Evolutionary conservation across 2,797 vertebrate species (phyloP).

Genomic region (Gouania willdenowi): DNA sequence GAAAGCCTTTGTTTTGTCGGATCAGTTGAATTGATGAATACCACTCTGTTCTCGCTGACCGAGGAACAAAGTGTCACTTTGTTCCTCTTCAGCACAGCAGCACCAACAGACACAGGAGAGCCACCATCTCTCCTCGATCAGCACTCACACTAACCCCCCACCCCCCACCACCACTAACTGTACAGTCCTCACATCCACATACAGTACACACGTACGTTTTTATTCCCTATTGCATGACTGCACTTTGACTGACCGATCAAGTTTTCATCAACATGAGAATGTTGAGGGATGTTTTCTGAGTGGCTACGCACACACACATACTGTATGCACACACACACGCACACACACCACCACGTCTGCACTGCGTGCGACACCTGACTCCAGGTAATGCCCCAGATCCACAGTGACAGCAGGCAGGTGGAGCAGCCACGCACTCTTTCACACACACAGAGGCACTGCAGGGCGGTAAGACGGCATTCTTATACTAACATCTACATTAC

Average conservation of each 20-base stretch:
- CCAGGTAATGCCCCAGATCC: constrained; percentile 78
- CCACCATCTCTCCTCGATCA: constrained; percentile 34
- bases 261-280: constrained; percentile 13
- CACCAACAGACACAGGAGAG: constrained; percentile 60
- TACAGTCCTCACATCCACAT: constrained; percentile 12
- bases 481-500: neutral
- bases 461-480: constrained; percentile 69
- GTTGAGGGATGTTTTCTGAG: neutral
- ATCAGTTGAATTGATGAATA: constrained; percentile 68
- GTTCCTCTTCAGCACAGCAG: constrained; percentile 67
- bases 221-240: neutral
- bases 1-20: constrained; percentile 62
- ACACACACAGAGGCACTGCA: constrained; percentile 37
- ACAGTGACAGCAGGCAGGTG: constrained; percentile 78
- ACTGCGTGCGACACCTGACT: constrained; percentile 78
- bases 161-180: constrained; percentile 28
- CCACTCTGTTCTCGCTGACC: constrained; percentile 72
- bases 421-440: constrained; percentile 55
- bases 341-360: constrained; percentile 32
- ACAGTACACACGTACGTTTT: neutral
- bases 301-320: neutral
- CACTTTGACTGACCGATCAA: constrained; percentile 1
- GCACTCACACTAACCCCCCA: constrained; percentile 13
- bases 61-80: constrained; percentile 76
- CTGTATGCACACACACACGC: constrained; percentile 14